Evolutionary conservation across 2,113 vertebrate species (phyloP).

Genomic region (Gallinago undulata): DNA sequence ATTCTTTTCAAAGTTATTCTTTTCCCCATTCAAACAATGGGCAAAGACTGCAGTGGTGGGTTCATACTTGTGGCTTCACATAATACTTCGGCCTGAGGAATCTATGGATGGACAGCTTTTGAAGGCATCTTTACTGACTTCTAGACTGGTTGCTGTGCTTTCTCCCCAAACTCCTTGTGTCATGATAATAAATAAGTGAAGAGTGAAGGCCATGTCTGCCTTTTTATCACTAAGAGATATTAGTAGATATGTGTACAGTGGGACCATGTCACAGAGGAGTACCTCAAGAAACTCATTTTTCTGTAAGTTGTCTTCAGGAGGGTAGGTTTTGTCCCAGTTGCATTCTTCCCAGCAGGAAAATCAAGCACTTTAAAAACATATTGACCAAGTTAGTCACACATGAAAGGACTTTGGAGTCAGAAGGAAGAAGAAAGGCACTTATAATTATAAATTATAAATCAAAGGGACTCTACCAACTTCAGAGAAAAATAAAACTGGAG

Average conservation of each 20-base stretch:
- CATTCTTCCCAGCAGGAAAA: neutral
- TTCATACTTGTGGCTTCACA: neutral
- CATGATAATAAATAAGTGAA: neutral
- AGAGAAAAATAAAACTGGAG: neutral
- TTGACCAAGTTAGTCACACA: constrained; percentile 30
- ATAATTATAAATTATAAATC: constrained; percentile 31
- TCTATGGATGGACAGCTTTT: neutral
- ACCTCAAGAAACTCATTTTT: neutral
- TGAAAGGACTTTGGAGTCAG: neutral
- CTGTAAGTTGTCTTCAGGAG: neutral
- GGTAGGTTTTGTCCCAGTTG: neutral
- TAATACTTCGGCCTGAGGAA: neutral
- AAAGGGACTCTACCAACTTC: neutral
- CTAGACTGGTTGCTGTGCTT: neutral
- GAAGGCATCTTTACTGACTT: neutral
- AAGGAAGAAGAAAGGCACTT: neutral
- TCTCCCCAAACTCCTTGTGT: neutral
- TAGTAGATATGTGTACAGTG: neutral
- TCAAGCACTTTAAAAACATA: neutral
- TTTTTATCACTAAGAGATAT: neutral
- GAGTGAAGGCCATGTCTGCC: rapidly evolving
- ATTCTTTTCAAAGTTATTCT: neutral
- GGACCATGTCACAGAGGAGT: neutral
- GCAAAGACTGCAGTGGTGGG: neutral
- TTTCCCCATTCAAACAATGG: neutral